Evolutionary conservation across 2,888 invertebrate species (phyloP).

Genomic region (Dichetophora obliterata): DNA sequence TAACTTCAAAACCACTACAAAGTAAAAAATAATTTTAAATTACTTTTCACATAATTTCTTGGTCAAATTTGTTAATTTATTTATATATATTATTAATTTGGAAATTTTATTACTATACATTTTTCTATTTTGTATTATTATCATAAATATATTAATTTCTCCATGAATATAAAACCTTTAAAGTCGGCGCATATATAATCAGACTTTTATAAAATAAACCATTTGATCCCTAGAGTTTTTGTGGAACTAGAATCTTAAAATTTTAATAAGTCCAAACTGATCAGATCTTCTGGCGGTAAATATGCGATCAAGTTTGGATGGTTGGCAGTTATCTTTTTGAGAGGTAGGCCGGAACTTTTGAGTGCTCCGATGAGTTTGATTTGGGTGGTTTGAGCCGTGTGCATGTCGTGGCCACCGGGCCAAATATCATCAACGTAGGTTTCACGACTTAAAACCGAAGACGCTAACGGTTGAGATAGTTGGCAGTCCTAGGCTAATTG

Average conservation of each 20-base stretch:
- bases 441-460: conserved; percentile 11
- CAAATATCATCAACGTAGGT: conserved; percentile 28
- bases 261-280: conserved; percentile 8
- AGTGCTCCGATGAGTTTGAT: neutral
- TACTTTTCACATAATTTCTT: too few relatives aligned
- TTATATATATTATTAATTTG: too few relatives aligned
- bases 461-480: neutral
- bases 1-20: too few relatives aligned
- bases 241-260: conserved; percentile 26
- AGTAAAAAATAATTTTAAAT: too few relatives aligned
- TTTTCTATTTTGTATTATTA: too few relatives aligned
- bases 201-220: conserved; percentile 21
- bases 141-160: too few relatives aligned
- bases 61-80: too few relatives aligned
- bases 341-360: neutral
- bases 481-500: conserved; percentile 20
- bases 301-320: neutral
- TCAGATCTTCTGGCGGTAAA: conserved; percentile 12
- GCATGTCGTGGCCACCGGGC: neutral
- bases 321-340: conserved; percentile 10
- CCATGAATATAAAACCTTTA: too few relatives aligned
- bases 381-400: neutral
- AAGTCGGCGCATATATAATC: too few relatives aligned
- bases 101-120: too few relatives aligned
- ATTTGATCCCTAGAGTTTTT: conserved; percentile 32